These are phyloP conservation scores for Diploscapter pachys DNA, from an alignment of 1,140 invertebrate genomes.

Conservation along the genomic window DNA sequence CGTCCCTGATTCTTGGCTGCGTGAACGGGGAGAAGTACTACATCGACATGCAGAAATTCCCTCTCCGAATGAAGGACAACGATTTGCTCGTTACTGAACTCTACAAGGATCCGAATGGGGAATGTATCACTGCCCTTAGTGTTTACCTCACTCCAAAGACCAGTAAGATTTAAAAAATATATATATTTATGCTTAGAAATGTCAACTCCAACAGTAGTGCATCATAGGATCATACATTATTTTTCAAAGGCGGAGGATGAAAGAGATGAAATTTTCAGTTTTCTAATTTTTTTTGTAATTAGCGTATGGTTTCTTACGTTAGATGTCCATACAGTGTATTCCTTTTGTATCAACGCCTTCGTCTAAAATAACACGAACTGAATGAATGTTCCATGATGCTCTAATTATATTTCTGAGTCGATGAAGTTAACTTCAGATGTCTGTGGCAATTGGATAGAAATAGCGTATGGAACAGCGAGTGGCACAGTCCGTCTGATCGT, in stretches of 20 bases:
- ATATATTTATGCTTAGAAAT: too few relatives aligned
- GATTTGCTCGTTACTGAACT: conserved; percentile 93
- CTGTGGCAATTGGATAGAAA: conserved; percentile 98
- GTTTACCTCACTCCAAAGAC: conserved; percentile 97
- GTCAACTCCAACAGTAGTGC: too few relatives aligned
- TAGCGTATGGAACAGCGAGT: conserved; percentile 92
- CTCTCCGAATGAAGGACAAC: conserved; percentile 88
- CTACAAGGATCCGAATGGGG: conserved; percentile 86
- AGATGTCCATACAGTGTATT: too few relatives aligned
- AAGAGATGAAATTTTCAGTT: too few relatives aligned
- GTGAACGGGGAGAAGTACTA: conserved; percentile 95
- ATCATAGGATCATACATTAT: too few relatives aligned
- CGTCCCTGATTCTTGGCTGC: conserved; percentile 86
- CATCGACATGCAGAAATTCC: conserved; percentile 99
- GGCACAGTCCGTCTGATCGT: conserved; percentile 93
- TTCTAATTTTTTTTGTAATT: too few relatives aligned
- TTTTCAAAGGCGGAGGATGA: too few relatives aligned
- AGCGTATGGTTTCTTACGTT: too few relatives aligned
- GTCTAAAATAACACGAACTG: too few relatives aligned
- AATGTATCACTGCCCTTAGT: conserved; percentile 95
- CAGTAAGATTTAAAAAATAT: conserved; percentile 66
- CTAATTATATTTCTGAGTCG: too few relatives aligned
- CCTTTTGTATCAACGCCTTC: too few relatives aligned
- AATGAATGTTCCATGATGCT: too few relatives aligned
- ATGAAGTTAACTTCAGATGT: conserved; percentile 68